Base-by-base conservation (phyloP, 1,140 invertebrate genomes). In the Saccostrea echinata region DNA sequence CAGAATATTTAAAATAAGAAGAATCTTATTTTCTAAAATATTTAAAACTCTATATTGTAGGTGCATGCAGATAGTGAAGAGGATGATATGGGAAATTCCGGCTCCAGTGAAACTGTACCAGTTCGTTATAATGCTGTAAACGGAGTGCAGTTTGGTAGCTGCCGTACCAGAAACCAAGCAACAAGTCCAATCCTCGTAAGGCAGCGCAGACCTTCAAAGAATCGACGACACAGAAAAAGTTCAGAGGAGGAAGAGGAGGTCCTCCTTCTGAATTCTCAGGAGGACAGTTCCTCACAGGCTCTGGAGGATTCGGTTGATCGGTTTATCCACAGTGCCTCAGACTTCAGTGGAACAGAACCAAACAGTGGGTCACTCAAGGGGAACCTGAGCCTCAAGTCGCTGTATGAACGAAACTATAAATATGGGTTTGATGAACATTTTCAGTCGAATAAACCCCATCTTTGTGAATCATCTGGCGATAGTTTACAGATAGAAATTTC, bases 361-460 rank as follows among this genome's bases (percentile, higher is more conserved):
- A 61, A 84, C 30, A 81, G 76, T 21, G 86, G 85, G 0, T 92
- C 92, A 9, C 85, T 92, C 13, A 90, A 91, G 71, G 91, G 90
- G n/a, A 93, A 92, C 84, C 88, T 88, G 18, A 91, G 90, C 84
- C 87, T 91, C 0, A 88, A 85, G n/a, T 93, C 92, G 11, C 81
- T 92, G 64, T 90, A 86, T 51, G 91, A 93, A 80, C 87, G 88
- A 27, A 89, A 89, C 53, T 24, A 84, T 84, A 64, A 88, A 89
- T 88, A 85, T n/a, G 86, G 86, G 12, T 68, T 76, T 24, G 83
- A 53, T 76, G 88, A 87, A 55, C 53, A 87, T 52, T 88, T 35
- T 12, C 27, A 84, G 13, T 6, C 30, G 6, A 57, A 21, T 30
- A 33, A 84, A 57, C 16, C 43, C n/a, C 51, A 57, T 13, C 43